Evolutionary conservation across 2,888 invertebrate genomes (phyloP).

Genomic region (Eueremaeus valkanovi): DNA sequence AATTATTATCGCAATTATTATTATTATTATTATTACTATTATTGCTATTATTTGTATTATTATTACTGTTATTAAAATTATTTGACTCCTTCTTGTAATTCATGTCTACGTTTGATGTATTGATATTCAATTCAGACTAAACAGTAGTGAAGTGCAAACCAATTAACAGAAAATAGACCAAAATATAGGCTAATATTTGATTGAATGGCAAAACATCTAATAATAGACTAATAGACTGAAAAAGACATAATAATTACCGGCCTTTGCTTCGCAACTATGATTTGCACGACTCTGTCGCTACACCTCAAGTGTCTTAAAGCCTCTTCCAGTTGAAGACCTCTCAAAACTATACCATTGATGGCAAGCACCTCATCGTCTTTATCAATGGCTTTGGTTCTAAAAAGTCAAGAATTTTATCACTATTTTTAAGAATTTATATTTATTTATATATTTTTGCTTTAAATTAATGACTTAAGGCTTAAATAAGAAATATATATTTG

Average conservation of each 20-base stretch:
- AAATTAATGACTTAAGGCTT: no score
- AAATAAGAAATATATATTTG: neutral
- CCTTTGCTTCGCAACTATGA: conserved; percentile 44
- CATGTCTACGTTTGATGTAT: conserved; percentile 20
- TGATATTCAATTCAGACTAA: conserved; percentile 13
- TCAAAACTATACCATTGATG: conserved; percentile 75
- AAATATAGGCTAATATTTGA: neutral
- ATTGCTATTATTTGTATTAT: conserved; percentile 7
- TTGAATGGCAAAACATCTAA: neutral
- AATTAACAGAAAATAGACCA: neutral
- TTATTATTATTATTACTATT: neutral
- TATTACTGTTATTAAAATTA: conserved; percentile 2
- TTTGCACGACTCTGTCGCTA: conserved; percentile 45
- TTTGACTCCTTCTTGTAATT: conserved; percentile 7
- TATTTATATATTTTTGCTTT: neutral
- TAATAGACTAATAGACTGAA: neutral
- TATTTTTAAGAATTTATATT: neutral
- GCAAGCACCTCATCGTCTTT: conserved; percentile 85
- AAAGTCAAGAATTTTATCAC: conserved; percentile 41
- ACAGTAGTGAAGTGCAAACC: conserved; percentile 12
- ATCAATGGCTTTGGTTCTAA: conserved; percentile 38
- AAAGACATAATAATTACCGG: neutral
- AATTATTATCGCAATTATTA: neutral
- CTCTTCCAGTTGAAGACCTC: conserved; percentile 60
- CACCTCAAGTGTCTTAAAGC: conserved; percentile 45